phyloP scores from a whole-genome alignment of 2,888 invertebrate species.

The Drosophila paramelanica region DNA sequence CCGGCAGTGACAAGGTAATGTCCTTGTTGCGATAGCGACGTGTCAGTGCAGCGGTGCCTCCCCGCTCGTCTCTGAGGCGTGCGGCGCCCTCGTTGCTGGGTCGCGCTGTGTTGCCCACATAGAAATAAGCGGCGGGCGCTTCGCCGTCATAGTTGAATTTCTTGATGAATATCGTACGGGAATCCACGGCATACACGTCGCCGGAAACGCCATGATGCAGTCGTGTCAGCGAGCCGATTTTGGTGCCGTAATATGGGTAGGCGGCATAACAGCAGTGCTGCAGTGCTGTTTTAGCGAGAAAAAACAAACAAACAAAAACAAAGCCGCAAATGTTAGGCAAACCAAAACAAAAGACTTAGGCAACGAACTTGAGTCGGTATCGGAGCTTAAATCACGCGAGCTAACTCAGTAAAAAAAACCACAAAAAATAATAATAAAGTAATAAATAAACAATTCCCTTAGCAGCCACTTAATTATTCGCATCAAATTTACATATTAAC shows the following conservation, averaged over 20 bases:
- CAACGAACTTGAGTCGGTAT: conserved; percentile 69
- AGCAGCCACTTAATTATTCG: conserved; percentile 62
- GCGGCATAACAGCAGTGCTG: conserved; percentile 74
- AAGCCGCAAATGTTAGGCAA: conserved; percentile 26
- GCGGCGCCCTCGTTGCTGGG: conserved; percentile 89
- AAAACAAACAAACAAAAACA: conserved; percentile 17
- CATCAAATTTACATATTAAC: conserved; percentile 59
- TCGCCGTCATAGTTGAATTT: conserved; percentile 96
- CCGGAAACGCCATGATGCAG: conserved; percentile 94
- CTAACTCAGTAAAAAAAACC: conserved; percentile 14
- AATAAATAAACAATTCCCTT: conserved; percentile 64
- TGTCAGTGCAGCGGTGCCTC: conserved; percentile 90
- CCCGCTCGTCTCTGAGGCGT: conserved; percentile 93
- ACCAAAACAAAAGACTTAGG: conserved; percentile 80
- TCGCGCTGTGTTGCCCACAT: conserved; percentile 90
- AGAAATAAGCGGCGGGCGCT: conserved; percentile 96
- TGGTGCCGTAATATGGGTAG: conserved; percentile 90
- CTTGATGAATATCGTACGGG: conserved; percentile 93
- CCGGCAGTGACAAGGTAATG: conserved; percentile 93
- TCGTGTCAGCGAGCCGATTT: conserved; percentile 91
- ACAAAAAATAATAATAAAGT: conserved; percentile 46
- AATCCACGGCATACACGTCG: conserved; percentile 94
- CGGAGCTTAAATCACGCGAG: conserved; percentile 29
- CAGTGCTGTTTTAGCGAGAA: conserved; percentile 57
- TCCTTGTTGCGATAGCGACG: conserved; percentile 92